Percentiles rank a stretch among this genome's conserved stretches.
Evolutionary conservation across 2,113 vertebrate species (phyloP).

Genomic region (Salvelinus alpinus): DNA sequence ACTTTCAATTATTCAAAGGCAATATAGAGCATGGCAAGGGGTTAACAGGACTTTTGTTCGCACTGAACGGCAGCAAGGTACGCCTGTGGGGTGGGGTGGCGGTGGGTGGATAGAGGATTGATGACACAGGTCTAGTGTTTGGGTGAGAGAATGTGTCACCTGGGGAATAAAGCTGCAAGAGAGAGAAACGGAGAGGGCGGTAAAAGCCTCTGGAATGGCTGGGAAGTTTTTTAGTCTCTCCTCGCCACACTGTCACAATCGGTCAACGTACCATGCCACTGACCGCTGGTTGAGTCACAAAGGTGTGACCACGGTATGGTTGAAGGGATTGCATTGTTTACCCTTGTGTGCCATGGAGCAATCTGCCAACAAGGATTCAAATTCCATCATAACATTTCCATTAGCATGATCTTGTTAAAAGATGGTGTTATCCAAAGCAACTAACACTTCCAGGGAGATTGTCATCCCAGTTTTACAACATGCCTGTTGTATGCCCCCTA

Average conservation of each 20-base stretch:
- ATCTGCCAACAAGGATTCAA: neutral
- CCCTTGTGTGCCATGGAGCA: neutral
- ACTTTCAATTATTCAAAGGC: slow-evolving; percentile 76
- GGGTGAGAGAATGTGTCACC: slow-evolving; percentile 54
- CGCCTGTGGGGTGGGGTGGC: no score
- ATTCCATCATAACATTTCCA: neutral
- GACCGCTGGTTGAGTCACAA: neutral
- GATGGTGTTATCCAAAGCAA: neutral
- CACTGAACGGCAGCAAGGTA: slow-evolving; percentile 42
- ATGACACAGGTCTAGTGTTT: slow-evolving; percentile 57
- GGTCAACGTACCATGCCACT: neutral
- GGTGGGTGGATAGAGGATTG: slow-evolving; percentile 53
- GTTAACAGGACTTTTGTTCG: slow-evolving; percentile 74
- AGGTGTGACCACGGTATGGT: neutral
- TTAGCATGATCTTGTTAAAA: neutral
- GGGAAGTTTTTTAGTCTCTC: neutral
- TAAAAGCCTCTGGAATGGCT: neutral
- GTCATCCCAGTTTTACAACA: neutral
- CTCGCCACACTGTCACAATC: neutral
- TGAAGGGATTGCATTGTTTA: neutral
- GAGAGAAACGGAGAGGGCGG: slow-evolving; percentile 31
- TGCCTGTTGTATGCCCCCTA: no score
- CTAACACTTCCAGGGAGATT: neutral
- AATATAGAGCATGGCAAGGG: slow-evolving; percentile 71
- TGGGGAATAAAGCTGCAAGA: slow-evolving; percentile 50